Evolutionary conservation across 2,113 vertebrate genomes (phyloP), one percentile per base, ranked within the genome.

Genomic region (Ictidomys tridecemlineatus): DNA sequence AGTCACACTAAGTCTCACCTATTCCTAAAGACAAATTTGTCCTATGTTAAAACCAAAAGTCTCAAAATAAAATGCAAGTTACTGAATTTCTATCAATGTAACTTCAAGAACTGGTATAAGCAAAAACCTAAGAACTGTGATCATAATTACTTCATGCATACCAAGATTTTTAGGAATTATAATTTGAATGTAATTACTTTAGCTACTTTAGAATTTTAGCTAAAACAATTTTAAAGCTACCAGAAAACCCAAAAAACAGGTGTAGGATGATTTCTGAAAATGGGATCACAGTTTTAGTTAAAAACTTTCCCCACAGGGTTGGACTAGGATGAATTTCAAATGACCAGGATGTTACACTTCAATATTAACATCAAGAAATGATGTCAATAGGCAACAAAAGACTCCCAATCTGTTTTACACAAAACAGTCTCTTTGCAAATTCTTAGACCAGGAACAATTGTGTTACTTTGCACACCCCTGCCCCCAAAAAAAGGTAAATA

Each of bases 1-100:
- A 67, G 45, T 84, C 18, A 79, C 53, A 73, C 17, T 89, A 94
- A 96, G 48, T 83, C 24, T 88, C 73, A 92, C 51, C 18, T 91
- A 91, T 45, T 86, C 37, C 26, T 73, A 42, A 28, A 92, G 26
- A 79, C 14, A 85, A 4, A 58, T 70, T 37, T 26, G 61, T 58
- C 9, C 8, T 73, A 61, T 61, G 26, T 32, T 91, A 69, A 58
- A 85, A 37, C 17, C 72, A 34, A 63, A 48, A 51, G 26, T 4
- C 37, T 67, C 70, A 96, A 96, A 45, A 85, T 65, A 92, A 92
- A 95, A 90, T 84, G 20, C n/a, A 96, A 94, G 70, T 73, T 90
- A 61, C 61, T 90, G 65, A 78, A 85, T 73, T 34, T 72, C 42
- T 58, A 78, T 74, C 63, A 87, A 84, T 51, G 42, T 85, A 76